These are phyloP conservation scores for Episyrphus balteatus DNA, from an alignment of 1,140 invertebrate genomes.

Conservation along the genomic window DNA sequence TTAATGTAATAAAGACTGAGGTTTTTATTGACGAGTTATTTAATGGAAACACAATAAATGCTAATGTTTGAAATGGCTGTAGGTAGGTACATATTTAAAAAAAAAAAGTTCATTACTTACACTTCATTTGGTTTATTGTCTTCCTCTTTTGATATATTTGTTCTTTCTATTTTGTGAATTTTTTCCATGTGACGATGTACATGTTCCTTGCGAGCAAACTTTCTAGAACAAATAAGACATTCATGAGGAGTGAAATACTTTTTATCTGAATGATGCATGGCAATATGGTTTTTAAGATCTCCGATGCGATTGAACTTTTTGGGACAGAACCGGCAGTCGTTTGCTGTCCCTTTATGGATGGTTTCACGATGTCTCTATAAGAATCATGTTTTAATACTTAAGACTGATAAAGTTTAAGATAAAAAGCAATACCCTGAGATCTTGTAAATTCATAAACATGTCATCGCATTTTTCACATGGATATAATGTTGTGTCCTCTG, in stretches of 20 bases:
- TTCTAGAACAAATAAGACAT: slow-evolving; percentile 3
- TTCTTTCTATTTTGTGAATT: neutral
- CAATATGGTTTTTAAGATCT: neutral
- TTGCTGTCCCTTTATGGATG: neutral
- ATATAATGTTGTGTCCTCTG: neutral
- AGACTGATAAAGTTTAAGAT: neutral
- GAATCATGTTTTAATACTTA: neutral
- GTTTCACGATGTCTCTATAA: neutral
- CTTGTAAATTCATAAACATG: neutral
- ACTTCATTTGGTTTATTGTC: too few relatives aligned
- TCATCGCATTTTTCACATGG: slow-evolving; percentile 2
- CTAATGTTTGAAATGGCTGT: too few relatives aligned
- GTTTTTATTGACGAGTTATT: too few relatives aligned
- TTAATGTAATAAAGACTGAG: too few relatives aligned
- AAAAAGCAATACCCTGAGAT: neutral
- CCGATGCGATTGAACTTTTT: neutral
- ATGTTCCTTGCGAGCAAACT: neutral
- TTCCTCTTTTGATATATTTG: too few relatives aligned
- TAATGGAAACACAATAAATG: too few relatives aligned
- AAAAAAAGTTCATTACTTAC: too few relatives aligned
- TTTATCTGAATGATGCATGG: neutral
- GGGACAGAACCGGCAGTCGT: neutral
- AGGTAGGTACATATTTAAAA: too few relatives aligned
- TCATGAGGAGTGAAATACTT: neutral
- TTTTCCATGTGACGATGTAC: neutral